These are phyloP conservation scores for Pseudanteris insignis DNA, from an alignment of 2,888 invertebrate genomes.

Conservation along the genomic window DNA sequence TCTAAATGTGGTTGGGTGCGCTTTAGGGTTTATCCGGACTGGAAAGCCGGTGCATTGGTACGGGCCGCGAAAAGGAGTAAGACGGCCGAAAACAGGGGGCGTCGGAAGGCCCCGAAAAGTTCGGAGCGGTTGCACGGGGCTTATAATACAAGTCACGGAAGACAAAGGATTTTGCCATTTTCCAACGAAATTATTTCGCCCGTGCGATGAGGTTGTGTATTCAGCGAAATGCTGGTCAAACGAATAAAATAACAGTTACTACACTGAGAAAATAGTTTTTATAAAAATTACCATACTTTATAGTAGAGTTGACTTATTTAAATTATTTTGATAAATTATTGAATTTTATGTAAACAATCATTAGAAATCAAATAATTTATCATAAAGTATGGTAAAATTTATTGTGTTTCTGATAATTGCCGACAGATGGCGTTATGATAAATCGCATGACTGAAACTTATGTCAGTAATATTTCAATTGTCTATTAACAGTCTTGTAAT, in stretches of 20 bases:
- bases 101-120: constrained; percentile 38
- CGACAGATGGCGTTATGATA: too few species aligned
- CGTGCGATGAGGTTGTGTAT: constrained; percentile 12
- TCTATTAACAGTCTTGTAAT: too few species aligned
- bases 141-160: constrained; percentile 39
- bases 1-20: constrained; percentile 42
- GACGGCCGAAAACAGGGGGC: constrained; percentile 15
- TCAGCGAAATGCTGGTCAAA: constrained; percentile 9
- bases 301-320: too few species aligned
- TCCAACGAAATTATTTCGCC: constrained; percentile 28
- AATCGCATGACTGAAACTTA: too few species aligned
- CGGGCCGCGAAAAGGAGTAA: constrained; percentile 45
- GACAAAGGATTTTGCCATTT: constrained; percentile 38
- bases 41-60: constrained; percentile 43
- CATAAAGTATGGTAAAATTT: too few species aligned
- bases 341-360: too few species aligned
- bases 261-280: too few species aligned
- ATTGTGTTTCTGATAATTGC: too few species aligned
- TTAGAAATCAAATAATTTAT: too few species aligned
- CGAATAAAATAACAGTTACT: not conserved
- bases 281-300: too few species aligned
- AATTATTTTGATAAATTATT: too few species aligned
- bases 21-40: constrained; percentile 44
- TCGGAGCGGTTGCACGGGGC: constrained; percentile 42
- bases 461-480: too few species aligned